Conservation (phyloP, 2,113 vertebrate genomes). For the Periophthalmodon schlosseri region DNA sequence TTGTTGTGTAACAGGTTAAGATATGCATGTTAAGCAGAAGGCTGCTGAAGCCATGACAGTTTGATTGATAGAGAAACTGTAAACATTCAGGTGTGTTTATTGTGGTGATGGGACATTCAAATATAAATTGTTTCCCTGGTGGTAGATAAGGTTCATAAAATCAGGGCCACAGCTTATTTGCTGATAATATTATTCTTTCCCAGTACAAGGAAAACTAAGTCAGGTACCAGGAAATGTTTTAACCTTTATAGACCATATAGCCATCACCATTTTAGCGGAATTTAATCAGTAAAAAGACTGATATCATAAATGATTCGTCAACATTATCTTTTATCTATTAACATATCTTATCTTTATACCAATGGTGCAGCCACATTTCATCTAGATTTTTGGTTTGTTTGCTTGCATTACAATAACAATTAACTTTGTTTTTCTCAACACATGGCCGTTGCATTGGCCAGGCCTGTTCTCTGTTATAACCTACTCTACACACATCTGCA, state of each 20-base stretch:
- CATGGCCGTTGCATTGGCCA: background rate
- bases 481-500: background rate
- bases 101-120: background rate
- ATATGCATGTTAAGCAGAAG: background rate
- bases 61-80: background rate
- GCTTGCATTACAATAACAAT: background rate
- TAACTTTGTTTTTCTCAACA: too few relatives aligned
- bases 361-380: background rate
- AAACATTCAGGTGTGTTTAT: conserved; percentile 1
- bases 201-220: background rate
- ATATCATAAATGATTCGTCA: too few relatives aligned
- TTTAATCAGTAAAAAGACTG: too few relatives aligned
- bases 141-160: background rate
- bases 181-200: background rate
- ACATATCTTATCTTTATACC: too few relatives aligned
- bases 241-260: too few relatives aligned
- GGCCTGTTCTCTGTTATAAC: too few relatives aligned
- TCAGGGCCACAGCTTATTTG: background rate
- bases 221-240: background rate
- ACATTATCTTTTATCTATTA: too few relatives aligned
- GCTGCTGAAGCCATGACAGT: background rate
- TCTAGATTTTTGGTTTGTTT: background rate
- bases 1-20: background rate
- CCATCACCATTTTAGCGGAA: too few relatives aligned
- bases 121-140: too few relatives aligned